These are phyloP conservation scores for Xenopus petersii DNA, from an alignment of 2,797 vertebrate species.

Conservation along the genomic window DNA sequence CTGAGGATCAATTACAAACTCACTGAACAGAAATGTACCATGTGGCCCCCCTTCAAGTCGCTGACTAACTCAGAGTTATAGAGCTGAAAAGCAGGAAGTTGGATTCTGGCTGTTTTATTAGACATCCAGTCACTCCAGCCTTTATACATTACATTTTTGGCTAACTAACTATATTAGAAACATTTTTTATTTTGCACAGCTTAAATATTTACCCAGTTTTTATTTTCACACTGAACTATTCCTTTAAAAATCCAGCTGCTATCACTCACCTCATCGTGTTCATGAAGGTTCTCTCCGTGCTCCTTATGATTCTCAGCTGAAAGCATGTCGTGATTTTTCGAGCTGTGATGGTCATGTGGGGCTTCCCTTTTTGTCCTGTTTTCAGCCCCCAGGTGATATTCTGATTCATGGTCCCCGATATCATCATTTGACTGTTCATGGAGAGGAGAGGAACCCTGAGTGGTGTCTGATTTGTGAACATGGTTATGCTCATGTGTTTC, in stretches of 20 bases:
- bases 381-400: constrained; percentile 51
- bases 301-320: constrained; percentile 56
- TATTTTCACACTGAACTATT: no score
- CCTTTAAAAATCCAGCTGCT: background rate
- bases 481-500: constrained; percentile 64
- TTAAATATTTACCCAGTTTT: no score
- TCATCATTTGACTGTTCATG: constrained; percentile 50
- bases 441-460: constrained; percentile 49
- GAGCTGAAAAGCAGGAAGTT: no score
- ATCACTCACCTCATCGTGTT: constrained; percentile 80
- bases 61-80: no score
- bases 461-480: constrained; percentile 63
- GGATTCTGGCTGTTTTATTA: no score
- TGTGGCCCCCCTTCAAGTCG: no score
- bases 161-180: no score
- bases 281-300: constrained; percentile 59
- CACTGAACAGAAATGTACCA: no score
- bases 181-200: no score
- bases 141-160: no score
- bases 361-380: constrained; percentile 72
- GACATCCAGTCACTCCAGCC: no score
- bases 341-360: constrained; percentile 54
- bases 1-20: no score
- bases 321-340: constrained; percentile 58
- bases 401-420: constrained; percentile 54